Base-by-base conservation (phyloP, 2,113 vertebrate genomes). In the Cynoglossus semilaevis region DNA sequence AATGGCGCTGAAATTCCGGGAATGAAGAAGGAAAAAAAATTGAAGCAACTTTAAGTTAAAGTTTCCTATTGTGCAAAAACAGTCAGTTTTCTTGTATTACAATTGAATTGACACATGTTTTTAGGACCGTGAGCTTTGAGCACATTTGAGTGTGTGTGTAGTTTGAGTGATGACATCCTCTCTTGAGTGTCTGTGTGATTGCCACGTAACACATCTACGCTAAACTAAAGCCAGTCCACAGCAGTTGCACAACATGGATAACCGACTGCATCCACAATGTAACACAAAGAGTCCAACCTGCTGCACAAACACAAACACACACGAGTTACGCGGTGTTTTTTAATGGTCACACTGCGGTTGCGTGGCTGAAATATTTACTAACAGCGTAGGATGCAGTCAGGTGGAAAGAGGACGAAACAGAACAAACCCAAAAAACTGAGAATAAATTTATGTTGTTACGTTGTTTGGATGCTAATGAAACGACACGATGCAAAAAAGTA, bases 201-300 rank as follows among this genome's bases (percentile, higher is more conserved):
- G 91, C 91, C 91, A 92, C 91, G 91, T 92, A 92, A 90, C 85
- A 88, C 90, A 63, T 85, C 61, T 70, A 57, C 51, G 65, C 67
- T 41, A 49, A 29, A 29, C 22, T 29, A 2, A 29, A 29, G 22
- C 22, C 22, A 29, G 22, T 29, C 22, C 22, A 29, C 22, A 29
- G 22, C 22, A 29, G 22, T 6, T 4, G 22, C 72, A 55, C 62
- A 58, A 75, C 60, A 37, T 1, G 7, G 29, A n/a, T n/a, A n/a
- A 29, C 22, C 22, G 22, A n/a, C 6, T 29, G 22, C 22, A 29
- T 4, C 22, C 22, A 29, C 22, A 29, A 29, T 6, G 22, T 29
- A 2, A 29, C 22, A 29, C 22, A 29, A 29, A 2, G 3, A 29
- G 2, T 29, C 6, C 6, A 22, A 44, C 11, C 9, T 37, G 15